Evolutionary conservation across 2,888 invertebrate genomes (phyloP), one percentile per base, ranked within the genome.

Genomic region (Netelia virgata): DNA sequence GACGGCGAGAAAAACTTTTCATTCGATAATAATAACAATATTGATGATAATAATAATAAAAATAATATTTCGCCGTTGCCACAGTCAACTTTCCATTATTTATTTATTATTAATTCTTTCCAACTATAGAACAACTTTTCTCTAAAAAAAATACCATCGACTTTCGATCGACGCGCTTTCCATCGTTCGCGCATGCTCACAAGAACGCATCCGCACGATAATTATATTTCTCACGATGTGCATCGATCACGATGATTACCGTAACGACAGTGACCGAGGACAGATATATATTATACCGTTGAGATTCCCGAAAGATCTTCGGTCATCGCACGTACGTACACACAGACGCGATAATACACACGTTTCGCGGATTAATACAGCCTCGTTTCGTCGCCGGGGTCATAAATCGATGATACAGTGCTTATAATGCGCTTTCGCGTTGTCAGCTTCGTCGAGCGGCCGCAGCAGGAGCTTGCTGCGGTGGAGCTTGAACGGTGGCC

Each of bases 361-460:
- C 43, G 36, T 57, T 69, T 70, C 55, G 20, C 57, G 81, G 61
- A 76, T 82, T 61, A 76, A 76, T 68, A 64, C 53, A 68, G 57
- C 10, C 53, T 14, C 55, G 69, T 70, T 69, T 76, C 50, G 50
- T 53, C 63, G 69, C 50, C 64, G n/a, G n/a, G 68, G 41, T 74
- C 69, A 64, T 70, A 61, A 69, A 82, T 82, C 61, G 61, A 66
- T 64, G 69, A 63, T 70, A 23, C 66, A 55, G 50, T n/a, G 75
- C 75, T 76, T 76, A 43, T 76, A 76, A 76, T 50, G 75, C 63
- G 66, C 74, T 75, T 75, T 75, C 53, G 36, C 74, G 61, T 10
- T 57, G 66, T n/a, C 43, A 76, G 73, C 43, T 18, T 61, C 47
- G 43, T 61, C 47, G 43, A 41, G 68, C 41, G 57, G 16, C 47